Conservation (phyloP, 2,797 vertebrate species). For the Syncerus caffer region DNA sequence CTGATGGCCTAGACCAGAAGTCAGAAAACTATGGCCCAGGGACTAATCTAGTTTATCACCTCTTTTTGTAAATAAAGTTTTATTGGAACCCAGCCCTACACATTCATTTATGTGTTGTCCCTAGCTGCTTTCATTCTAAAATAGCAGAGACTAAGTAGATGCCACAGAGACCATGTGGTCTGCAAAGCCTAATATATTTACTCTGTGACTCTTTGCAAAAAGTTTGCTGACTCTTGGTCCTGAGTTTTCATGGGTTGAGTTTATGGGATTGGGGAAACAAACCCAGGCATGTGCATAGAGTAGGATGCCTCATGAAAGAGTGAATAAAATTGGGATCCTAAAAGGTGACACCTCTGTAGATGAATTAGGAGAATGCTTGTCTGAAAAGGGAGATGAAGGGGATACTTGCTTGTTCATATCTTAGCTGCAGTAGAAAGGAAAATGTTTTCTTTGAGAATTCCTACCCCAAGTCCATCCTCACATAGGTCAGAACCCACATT, state of each 20-base stretch:
- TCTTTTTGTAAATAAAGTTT: conserved; percentile 16
- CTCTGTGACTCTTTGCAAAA: neutral
- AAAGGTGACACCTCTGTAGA: neutral
- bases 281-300: neutral
- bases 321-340: neutral
- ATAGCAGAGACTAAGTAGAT: neutral
- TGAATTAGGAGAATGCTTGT: neutral
- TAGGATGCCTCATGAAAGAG: neutral
- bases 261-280: neutral
- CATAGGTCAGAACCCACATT: neutral
- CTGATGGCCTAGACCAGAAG: neutral
- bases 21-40: neutral
- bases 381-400: neutral
- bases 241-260: neutral
- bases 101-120: neutral
- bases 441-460: neutral
- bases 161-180: neutral
- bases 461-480: neutral
- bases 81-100: neutral
- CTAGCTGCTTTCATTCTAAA: neutral
- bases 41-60: neutral
- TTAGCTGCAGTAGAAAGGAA: neutral
- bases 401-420: neutral
- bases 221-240: neutral
- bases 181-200: neutral